Evolutionary conservation across 2,888 invertebrate genomes (phyloP).

Genomic region (Lissocephala sabroskyi): DNA sequence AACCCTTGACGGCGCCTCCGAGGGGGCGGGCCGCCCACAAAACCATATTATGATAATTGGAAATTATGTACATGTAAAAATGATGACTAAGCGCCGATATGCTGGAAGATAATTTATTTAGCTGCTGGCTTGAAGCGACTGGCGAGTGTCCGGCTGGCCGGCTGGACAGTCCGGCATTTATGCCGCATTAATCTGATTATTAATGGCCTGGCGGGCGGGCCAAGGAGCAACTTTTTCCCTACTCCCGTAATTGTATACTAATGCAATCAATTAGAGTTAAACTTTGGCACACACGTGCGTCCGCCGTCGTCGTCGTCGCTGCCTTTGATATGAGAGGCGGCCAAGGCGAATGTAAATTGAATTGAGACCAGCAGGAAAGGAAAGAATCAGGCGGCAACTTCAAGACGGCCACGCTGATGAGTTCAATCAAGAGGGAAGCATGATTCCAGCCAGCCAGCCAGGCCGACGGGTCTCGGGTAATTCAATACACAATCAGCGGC

Average conservation of each 20-base stretch:
- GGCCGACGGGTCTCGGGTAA: conserved; percentile 25
- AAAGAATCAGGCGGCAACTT: neutral
- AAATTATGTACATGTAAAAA: conserved; percentile 21
- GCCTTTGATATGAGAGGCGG: conserved; percentile 17
- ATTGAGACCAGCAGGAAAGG: conserved; percentile 1
- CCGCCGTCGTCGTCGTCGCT: neutral
- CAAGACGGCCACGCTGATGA: conserved; percentile 36
- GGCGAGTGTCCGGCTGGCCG: too few relatives aligned
- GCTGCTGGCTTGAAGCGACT: neutral
- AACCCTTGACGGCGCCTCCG: neutral
- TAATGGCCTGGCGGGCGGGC: conserved; percentile 11
- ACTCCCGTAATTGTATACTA: conserved; percentile 40
- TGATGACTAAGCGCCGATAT: conserved; percentile 18
- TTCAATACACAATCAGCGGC: conserved; percentile 58
- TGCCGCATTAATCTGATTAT: conserved; percentile 37
- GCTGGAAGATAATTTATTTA: conserved; percentile 17
- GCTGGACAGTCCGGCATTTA: conserved; percentile 13
- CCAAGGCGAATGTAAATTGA: conserved; percentile 16
- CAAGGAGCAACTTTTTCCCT: conserved; percentile 7
- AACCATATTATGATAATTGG: conserved; percentile 35
- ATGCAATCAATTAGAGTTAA: conserved; percentile 50
- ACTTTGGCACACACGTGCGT: conserved; percentile 30
- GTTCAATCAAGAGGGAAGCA: conserved; percentile 61
- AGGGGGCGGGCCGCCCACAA: conserved; percentile 3
- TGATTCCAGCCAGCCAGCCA: conserved; percentile 53